Evolutionary conservation across 2,888 invertebrate genomes (phyloP).

Genomic region (Melikaiella ostensackeni): DNA sequence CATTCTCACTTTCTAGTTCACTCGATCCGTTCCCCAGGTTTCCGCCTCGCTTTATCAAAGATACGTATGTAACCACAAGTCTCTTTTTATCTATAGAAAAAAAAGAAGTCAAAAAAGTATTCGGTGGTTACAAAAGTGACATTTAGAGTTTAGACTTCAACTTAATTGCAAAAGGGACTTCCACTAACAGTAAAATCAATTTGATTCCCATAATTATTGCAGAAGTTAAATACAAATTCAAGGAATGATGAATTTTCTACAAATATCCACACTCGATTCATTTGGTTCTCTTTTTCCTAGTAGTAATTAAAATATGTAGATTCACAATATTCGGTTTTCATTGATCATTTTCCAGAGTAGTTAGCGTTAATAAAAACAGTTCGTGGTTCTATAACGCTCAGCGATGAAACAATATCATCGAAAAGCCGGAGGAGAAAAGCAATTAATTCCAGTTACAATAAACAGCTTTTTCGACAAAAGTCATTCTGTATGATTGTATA

Average conservation of each 20-base stretch:
- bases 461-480: not conserved
- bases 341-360: not conserved
- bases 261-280: not conserved
- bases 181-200: not conserved
- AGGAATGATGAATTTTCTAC: not conserved
- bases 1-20: not conserved
- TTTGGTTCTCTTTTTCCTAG: not conserved
- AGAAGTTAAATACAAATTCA: not conserved
- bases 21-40: not conserved
- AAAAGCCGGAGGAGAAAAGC: not conserved
- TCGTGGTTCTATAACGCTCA: not conserved
- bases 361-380: not conserved
- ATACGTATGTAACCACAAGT: not conserved
- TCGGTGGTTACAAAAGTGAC: not conserved
- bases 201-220: not conserved
- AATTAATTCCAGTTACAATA: not conserved
- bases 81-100: not conserved
- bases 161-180: not conserved
- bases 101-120: not conserved
- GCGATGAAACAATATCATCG: constrained; percentile 5
- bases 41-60: not conserved
- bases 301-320: not conserved
- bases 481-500: not conserved
- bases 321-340: not conserved
- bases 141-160: not conserved